Evolutionary conservation across 2,113 vertebrate genomes (phyloP).

Genomic region (Eudorcas thomsonii): DNA sequence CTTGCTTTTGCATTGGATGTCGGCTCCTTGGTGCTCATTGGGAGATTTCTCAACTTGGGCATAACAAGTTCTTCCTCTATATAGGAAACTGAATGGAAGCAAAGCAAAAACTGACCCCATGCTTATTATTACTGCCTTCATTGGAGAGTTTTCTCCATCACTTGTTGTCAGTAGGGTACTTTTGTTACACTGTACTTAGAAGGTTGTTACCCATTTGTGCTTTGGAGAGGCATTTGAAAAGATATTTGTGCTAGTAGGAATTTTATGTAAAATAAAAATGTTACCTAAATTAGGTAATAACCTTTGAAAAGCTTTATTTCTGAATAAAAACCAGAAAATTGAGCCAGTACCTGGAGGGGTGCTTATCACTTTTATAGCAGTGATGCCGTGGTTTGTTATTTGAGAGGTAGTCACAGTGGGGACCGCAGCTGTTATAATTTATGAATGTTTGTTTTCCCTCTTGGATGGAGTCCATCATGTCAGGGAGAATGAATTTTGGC

Average conservation of each 20-base stretch:
- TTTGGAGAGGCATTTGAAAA: constrained; percentile 14
- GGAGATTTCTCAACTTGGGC: no score
- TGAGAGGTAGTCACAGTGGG: background rate
- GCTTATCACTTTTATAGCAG: constrained; percentile 29
- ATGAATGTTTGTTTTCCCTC: constrained; percentile 34
- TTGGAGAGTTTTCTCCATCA: background rate
- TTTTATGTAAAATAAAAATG: constrained; percentile 55
- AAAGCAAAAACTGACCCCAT: background rate
- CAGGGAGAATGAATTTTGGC: background rate
- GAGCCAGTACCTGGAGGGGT: background rate
- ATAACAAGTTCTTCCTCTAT: background rate
- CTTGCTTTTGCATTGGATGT: no score
- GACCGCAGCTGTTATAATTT: constrained; percentile 38
- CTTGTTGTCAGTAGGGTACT: background rate
- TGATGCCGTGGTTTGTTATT: background rate
- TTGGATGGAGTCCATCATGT: background rate
- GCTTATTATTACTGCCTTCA: background rate
- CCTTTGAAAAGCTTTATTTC: constrained; percentile 41
- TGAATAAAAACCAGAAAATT: background rate
- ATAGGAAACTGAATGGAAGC: background rate
- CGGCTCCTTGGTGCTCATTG: no score
- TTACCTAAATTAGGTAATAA: background rate
- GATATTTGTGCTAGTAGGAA: background rate
- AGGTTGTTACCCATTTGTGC: background rate
- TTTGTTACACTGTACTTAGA: background rate